Evolutionary conservation across 2,113 vertebrate species (phyloP).

Genomic region (Malurus cyaneus): DNA sequence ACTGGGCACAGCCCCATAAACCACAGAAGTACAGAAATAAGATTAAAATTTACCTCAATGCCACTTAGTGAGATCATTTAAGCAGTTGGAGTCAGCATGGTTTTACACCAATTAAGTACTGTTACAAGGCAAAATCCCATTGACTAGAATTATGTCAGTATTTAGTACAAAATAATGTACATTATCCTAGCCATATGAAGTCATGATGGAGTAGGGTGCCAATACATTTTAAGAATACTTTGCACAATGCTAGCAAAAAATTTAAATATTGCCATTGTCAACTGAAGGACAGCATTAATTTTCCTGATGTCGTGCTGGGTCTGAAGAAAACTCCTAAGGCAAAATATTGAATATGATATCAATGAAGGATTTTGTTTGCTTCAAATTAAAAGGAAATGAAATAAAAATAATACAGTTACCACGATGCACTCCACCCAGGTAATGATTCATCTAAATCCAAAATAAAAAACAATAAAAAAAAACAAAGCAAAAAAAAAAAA

Average conservation of each 20-base stretch:
- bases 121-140: not conserved
- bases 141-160: not conserved
- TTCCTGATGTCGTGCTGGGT: not conserved
- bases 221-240: not conserved
- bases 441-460: constrained; percentile 3
- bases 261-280: constrained; percentile 8
- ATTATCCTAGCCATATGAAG: constrained; percentile 22
- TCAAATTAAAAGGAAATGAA: not conserved
- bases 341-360: not conserved
- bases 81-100: not conserved
- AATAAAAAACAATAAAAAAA: not conserved
- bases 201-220: not conserved
- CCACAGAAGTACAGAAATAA: not conserved
- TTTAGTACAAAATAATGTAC: constrained; percentile 40
- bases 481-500: no score
- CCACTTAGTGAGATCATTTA: not conserved
- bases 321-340: not conserved
- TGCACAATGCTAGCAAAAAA: not conserved
- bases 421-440: not conserved
- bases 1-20: not conserved
- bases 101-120: constrained; percentile 10
- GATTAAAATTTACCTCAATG: not conserved
- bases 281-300: not conserved
- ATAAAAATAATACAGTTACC: not conserved
- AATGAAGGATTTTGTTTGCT: constrained; percentile 11